These are phyloP conservation scores for Chelonus formosanus DNA, from an alignment of 2,888 invertebrate species.

Conservation along the genomic window DNA sequence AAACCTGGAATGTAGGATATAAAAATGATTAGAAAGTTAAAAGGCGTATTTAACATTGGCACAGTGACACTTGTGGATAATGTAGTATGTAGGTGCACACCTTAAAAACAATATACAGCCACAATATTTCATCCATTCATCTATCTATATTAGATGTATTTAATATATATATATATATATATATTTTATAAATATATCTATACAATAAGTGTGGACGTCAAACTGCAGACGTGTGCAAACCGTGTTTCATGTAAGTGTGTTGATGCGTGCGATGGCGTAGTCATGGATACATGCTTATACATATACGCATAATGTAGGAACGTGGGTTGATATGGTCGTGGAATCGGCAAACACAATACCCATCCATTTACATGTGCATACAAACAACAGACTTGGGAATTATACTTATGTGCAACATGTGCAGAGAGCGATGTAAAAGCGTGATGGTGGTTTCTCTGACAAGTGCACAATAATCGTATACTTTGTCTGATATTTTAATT, in stretches of 20 bases:
- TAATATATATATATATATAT: conserved; percentile 5
- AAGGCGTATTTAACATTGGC: no score
- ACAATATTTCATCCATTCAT: background rate
- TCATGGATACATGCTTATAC: conserved; percentile 3
- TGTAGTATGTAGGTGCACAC: background rate
- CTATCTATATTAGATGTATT: background rate
- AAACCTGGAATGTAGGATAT: no score
- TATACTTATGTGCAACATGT: conserved; percentile 46
- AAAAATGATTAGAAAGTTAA: background rate
- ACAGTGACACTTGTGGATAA: no score
- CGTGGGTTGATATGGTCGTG: conserved; percentile 31
- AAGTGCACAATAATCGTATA: conserved; percentile 23
- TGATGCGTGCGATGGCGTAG: conserved; percentile 20
- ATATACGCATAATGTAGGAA: conserved; percentile 2
- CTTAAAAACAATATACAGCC: background rate
- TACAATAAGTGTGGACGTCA: background rate
- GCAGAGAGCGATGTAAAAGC: conserved; percentile 19
- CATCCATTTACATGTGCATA: conserved; percentile 57
- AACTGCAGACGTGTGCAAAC: background rate
- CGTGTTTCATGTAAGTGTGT: conserved; percentile 13
- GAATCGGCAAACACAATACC: conserved; percentile 57
- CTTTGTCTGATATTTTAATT: conserved; percentile 14
- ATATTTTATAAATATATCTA: background rate
- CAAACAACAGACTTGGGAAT: conserved; percentile 53
- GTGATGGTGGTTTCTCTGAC: conserved; percentile 10